Evolutionary conservation across 1,140 invertebrate species (phyloP).

Genomic region (Andrena cerasifolii): DNA sequence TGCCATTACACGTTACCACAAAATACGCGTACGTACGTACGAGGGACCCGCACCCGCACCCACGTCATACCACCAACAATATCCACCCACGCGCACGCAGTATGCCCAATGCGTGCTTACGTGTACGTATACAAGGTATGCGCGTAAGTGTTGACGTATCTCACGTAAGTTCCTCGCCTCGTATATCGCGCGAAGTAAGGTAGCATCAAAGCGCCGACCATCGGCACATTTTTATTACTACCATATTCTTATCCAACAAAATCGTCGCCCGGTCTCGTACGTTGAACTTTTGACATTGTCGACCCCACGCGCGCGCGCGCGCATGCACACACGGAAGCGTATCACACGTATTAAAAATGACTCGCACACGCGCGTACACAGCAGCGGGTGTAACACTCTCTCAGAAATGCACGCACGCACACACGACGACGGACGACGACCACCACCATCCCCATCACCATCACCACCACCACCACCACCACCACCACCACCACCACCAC

Average conservation of each 20-base stretch:
- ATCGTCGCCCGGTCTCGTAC: conserved; percentile 16
- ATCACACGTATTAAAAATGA: neutral
- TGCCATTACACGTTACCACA: conserved; percentile 44
- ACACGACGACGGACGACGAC: neutral
- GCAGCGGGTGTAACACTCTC: neutral
- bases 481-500: no score
- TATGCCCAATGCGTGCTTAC: no score
- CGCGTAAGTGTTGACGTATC: neutral
- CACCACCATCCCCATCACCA: no score
- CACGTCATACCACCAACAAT: conserved; percentile 10
- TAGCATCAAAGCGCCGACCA: conserved; percentile 14
- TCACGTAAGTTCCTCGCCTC: no score
- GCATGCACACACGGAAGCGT: neutral
- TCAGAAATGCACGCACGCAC: neutral
- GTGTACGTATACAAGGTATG: neutral
- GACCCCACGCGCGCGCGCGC: conserved; percentile 11
- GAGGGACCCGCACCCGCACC: conserved; percentile 11
- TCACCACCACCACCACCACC: neutral
- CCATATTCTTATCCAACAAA: conserved; percentile 40
- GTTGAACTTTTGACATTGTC: conserved; percentile 41
- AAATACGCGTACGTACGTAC: conserved; percentile 36
- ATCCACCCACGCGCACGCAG: conserved; percentile 32
- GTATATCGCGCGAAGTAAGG: neutral
- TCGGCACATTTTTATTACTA: conserved; percentile 6
- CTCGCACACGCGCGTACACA: neutral